Evolutionary conservation across 2,888 invertebrate species (phyloP), one percentile per base, ranked within the genome.

Genomic region (Andrena chrysosceles): DNA sequence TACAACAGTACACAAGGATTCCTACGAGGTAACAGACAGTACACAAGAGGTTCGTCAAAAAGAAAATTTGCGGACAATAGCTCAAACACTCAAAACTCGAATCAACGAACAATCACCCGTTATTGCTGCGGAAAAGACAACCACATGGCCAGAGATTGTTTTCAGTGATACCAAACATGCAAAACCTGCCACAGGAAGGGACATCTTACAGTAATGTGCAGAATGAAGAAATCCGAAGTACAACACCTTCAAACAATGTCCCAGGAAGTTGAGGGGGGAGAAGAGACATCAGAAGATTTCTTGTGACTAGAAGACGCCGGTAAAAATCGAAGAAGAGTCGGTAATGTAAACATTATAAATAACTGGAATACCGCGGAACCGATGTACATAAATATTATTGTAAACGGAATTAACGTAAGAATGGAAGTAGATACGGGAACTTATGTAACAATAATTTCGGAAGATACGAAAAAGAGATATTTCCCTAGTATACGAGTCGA

Each of bases 141-240:
- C 1, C 60, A 77, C n/a, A 10, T 16, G 16, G 64, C 48, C 68
- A 85, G 42, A 52, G 81, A 6, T 33, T 87, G 16, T 33, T 79
- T 16, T 59, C 56, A 56, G 10, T 26, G 56, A n/a, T 10, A 56
- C 23, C 10, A 10, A 56, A 56, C 20, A 20, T 26, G 56, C 26
- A 56, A 8, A 20, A 10, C 26, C 23, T 56, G 56, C 23, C 10
- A 26, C 8, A 20, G 23, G 1, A 56, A 20, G 3, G 56, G 56
- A 23, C 56, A 56, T 56, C 56, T 56, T 10, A 23, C 20, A 56
- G 26, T 10, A 26, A 23, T 26, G 10, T 56, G 56, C 56, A 56
- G 56, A 35, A 10, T 10, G 35, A 35, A 35, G 35, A 35, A 35
- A 26, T 52, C 52, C n/a, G 6, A n/a, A 20, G 13, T 52, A 2